A percentile compares a stretch with the other conserved stretches of the same genome.
phyloP scores from a whole-genome alignment of 2,888 invertebrate species.

The Pinctada fucata region DNA sequence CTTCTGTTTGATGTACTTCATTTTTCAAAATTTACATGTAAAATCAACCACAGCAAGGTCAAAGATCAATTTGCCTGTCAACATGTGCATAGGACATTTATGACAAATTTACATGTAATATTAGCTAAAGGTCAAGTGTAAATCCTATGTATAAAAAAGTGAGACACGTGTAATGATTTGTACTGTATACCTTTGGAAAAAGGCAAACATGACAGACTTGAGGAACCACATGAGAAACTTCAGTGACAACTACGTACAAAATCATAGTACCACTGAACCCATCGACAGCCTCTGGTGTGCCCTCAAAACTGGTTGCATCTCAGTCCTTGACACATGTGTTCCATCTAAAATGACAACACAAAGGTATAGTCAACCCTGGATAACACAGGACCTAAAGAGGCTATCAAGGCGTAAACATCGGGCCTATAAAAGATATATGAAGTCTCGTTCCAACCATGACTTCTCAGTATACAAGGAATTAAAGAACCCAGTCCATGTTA shows the following conservation, averaged over 20 bases:
- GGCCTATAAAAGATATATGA: background rate
- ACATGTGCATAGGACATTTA: too few species aligned
- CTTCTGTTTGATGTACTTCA: too few species aligned
- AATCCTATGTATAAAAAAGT: too few species aligned
- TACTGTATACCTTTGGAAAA: constrained; percentile 8
- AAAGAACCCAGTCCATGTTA: background rate
- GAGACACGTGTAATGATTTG: too few species aligned
- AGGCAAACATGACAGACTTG: background rate
- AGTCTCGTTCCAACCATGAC: background rate
- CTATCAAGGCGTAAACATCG: background rate
- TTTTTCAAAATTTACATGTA: too few species aligned
- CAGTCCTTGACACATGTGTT: background rate
- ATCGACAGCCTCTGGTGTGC: background rate
- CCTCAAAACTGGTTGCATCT: background rate
- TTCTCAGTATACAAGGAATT: background rate
- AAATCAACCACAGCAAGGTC: too few species aligned
- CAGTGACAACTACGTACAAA: background rate
- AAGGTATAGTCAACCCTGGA: constrained; percentile 10
- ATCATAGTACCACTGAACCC: background rate
- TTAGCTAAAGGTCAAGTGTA: too few species aligned
- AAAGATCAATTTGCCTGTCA: too few species aligned
- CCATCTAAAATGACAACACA: constrained; percentile 9
- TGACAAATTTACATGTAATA: too few species aligned
- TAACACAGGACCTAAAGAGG: background rate
- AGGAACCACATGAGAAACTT: background rate